A percentile compares a stretch with the other conserved stretches of the same genome.
phyloP scores from a whole-genome alignment of 2,113 vertebrate species.

The Scalopus aquaticus region DNA sequence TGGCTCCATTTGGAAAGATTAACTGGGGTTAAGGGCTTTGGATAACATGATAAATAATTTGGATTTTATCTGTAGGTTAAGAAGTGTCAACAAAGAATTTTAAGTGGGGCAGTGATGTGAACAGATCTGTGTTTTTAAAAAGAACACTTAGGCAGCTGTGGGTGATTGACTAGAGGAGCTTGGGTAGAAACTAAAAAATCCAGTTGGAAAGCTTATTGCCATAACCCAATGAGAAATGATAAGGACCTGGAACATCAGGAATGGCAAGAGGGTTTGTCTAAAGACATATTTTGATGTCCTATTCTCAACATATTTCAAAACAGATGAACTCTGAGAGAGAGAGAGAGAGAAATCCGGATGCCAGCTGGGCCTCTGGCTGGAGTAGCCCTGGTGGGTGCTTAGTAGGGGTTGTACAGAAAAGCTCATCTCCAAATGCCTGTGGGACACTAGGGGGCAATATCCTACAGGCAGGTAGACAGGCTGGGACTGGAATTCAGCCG shows the following conservation, averaged over 20 bases:
- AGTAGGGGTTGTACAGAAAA: not conserved
- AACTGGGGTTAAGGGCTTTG: not conserved
- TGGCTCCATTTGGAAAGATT: not conserved
- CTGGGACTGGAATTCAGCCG: not conserved
- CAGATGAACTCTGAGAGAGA: not conserved
- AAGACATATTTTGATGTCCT: not conserved
- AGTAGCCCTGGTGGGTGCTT: not conserved
- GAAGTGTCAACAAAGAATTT: not conserved
- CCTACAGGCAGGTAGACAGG: not conserved
- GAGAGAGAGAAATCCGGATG: not conserved
- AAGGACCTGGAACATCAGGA: not conserved
- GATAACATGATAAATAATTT: not conserved
- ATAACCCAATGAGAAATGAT: not conserved
- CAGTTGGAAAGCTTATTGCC: not conserved
- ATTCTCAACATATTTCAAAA: not conserved
- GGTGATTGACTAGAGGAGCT: not conserved
- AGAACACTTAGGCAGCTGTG: not conserved
- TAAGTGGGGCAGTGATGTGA: not conserved
- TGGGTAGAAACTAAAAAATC: not conserved
- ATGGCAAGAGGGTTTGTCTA: not conserved
- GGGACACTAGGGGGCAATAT: not conserved
- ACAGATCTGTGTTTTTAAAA: not conserved
- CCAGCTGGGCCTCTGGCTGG: not conserved
- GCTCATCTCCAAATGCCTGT: not conserved
- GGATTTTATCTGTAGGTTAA: conserved; percentile 10